phyloP scores from a whole-genome alignment of 2,113 vertebrate genomes.

The Pteruthius melanotis region DNA sequence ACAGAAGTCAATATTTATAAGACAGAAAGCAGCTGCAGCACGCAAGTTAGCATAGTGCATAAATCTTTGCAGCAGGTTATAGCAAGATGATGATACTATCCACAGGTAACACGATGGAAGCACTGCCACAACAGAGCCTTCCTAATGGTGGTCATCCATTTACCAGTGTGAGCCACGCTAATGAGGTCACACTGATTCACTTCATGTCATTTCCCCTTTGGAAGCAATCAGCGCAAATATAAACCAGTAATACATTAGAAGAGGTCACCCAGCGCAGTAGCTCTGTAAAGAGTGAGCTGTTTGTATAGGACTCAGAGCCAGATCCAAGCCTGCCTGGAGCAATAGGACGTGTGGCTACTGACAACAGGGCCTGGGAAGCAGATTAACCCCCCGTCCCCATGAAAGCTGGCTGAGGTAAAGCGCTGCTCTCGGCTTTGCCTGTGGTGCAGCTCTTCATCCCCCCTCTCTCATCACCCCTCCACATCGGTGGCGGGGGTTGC shows the following conservation, averaged over 20 bases:
- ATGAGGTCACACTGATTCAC: slow-evolving; percentile 64
- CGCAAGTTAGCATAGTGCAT: slow-evolving; percentile 44
- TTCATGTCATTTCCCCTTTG: slow-evolving; percentile 57
- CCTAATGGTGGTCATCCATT: slow-evolving; percentile 59
- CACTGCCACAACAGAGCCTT: slow-evolving; percentile 37
- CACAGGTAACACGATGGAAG: slow-evolving; percentile 54
- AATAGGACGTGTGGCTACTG: not conserved
- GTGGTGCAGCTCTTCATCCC: not conserved
- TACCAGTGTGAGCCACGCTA: slow-evolving; percentile 63
- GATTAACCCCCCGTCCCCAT: slow-evolving; percentile 47
- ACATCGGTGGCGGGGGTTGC: not conserved
- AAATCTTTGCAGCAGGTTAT: slow-evolving; percentile 53
- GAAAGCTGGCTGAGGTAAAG: not conserved
- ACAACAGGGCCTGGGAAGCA: slow-evolving; percentile 47
- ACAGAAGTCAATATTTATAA: slow-evolving; percentile 59
- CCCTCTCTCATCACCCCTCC: not conserved
- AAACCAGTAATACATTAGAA: slow-evolving; percentile 64
- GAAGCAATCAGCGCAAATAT: slow-evolving; percentile 50
- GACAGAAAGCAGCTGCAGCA: slow-evolving; percentile 49
- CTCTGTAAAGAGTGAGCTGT: slow-evolving; percentile 42
- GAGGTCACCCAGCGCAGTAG: slow-evolving; percentile 40
- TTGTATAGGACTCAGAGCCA: slow-evolving; percentile 37
- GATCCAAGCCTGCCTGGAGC: slow-evolving; percentile 5
- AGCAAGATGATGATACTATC: slow-evolving; percentile 44
- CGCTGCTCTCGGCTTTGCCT: not conserved